Base-by-base conservation (phyloP, 1,140 invertebrate species). In the Halictus rubicundus region DNA sequence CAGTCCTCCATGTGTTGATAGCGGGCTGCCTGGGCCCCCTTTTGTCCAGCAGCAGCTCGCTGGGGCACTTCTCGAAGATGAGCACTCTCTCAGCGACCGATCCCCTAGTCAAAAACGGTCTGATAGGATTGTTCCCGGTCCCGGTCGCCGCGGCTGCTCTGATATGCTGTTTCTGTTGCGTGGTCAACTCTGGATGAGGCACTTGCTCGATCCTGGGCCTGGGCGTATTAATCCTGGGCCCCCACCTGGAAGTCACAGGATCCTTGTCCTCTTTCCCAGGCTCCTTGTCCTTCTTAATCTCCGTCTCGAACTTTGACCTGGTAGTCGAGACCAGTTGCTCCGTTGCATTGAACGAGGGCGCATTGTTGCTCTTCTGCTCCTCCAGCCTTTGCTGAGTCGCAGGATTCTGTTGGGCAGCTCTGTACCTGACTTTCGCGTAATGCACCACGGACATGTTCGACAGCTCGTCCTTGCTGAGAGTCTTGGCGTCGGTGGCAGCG, bases 51-150 rank as follows among this genome's bases (percentile, higher is more conserved):
- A 96, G 91, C 79, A 96, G 88, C 91, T 97, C 96, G 88, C 96
- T 97, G 1, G 98, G 98, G 89, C 97, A 97, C 90, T 97, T 96
- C 90, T 98, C 98, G 90, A 98, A 98, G 87, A 98, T 97, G 68
- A 98, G 94, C 46, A 98, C 97, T 46, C 98, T 93, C 89, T 98
- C 98, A 5, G 97, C 97, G 0, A 98, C 98, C 1, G 97, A 98
- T 7, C 97, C 97, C 80, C 97, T 94, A 5, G 97, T 97, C 19
- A 98, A 93, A 90, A 98, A 98, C 3, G 97, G 97, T 74, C 97
- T 93, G n/a, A 97, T 95, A 0, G 96, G 96, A 91, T 95, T 95
- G 32, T 87, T 88, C 46, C 91, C 89, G 2, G 89, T 89, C 0
- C 85, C 91, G 0, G 90, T 90, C 6, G 91, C 90, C 0, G 90